A percentile compares a stretch with the other conserved stretches of the same genome.
phyloP scores from a whole-genome alignment of 35 echinoderm and acorn worm species.

The Lytechinus variegatus region DNA sequence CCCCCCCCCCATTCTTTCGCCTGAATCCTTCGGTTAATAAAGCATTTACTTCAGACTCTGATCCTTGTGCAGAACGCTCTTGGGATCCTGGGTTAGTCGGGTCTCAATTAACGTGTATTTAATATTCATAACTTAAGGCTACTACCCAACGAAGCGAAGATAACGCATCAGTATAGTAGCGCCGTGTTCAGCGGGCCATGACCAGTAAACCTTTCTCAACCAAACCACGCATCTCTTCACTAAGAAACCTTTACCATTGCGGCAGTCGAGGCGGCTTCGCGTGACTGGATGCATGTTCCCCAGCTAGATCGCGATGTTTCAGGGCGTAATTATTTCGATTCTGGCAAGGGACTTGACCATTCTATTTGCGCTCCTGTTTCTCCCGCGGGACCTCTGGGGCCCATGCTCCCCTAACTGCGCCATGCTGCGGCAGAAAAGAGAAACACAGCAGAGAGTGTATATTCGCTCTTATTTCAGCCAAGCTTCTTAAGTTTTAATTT shows the following conservation, averaged over 20 bases:
- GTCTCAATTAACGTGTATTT: slow-evolving; percentile 57
- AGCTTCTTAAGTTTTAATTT: slow-evolving; percentile 55
- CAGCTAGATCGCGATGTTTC: slow-evolving; percentile 33
- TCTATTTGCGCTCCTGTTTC: slow-evolving; percentile 31
- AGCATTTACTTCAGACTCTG: neutral
- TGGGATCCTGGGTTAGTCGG: slow-evolving; percentile 41
- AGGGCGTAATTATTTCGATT: slow-evolving; percentile 57
- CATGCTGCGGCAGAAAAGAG: neutral
- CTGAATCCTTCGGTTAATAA: neutral
- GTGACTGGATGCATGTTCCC: slow-evolving; percentile 44
- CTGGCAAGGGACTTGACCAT: slow-evolving; percentile 51
- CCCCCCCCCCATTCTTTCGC: neutral
- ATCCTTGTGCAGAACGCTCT: slow-evolving; percentile 11
- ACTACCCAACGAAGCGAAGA: neutral
- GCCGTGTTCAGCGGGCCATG: neutral
- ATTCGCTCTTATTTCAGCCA: neutral
- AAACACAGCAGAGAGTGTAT: neutral
- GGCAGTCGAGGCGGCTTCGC: slow-evolving; percentile 22
- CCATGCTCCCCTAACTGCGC: slow-evolving; percentile 14
- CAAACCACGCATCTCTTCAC: neutral
- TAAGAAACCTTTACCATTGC: slow-evolving; percentile 5
- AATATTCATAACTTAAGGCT: slow-evolving; percentile 57
- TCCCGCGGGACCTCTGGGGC: slow-evolving; percentile 35
- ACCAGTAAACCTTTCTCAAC: neutral
- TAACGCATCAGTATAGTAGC: neutral